Percentiles rank a stretch among this genome's conserved stretches.
These are phyloP conservation scores for Todus mexicanus DNA, from an alignment of 2,797 vertebrate species.

Conservation along the genomic window DNA sequence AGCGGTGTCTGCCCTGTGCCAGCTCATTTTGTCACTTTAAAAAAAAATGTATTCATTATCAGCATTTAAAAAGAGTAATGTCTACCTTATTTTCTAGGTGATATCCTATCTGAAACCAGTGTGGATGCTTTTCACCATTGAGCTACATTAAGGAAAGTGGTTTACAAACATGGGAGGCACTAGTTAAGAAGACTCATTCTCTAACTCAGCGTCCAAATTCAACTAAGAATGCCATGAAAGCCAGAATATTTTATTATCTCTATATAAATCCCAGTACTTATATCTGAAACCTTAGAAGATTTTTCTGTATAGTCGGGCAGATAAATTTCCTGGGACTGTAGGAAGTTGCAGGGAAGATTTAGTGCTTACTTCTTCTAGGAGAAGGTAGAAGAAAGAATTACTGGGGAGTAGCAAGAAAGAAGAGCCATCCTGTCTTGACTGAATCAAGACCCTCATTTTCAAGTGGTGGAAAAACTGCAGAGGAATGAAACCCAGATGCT, in stretches of 20 bases:
- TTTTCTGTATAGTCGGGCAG: neutral
- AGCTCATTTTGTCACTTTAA: neutral
- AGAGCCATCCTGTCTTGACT: neutral
- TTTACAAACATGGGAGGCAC: neutral
- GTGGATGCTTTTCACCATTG: neutral
- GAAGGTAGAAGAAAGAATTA: neutral
- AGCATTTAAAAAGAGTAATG: neutral
- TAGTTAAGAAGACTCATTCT: neutral
- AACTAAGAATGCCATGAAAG: neutral
- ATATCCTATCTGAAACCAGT: neutral
- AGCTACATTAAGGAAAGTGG: neutral
- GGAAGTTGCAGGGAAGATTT: neutral
- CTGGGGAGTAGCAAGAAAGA: neutral
- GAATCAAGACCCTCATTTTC: neutral
- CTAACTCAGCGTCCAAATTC: neutral
- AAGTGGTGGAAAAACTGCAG: neutral
- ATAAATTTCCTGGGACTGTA: neutral
- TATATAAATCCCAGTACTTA: neutral
- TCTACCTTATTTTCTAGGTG: neutral
- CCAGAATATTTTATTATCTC: neutral
- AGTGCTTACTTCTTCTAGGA: neutral
- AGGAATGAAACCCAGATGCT: neutral
- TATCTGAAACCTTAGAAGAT: neutral
- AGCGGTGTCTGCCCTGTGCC: neutral
- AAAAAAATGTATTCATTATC: neutral